Evolutionary conservation across 2,888 invertebrate species (phyloP), one percentile per base, ranked within the genome.

Genomic region (Camptogramma bilineatum): DNA sequence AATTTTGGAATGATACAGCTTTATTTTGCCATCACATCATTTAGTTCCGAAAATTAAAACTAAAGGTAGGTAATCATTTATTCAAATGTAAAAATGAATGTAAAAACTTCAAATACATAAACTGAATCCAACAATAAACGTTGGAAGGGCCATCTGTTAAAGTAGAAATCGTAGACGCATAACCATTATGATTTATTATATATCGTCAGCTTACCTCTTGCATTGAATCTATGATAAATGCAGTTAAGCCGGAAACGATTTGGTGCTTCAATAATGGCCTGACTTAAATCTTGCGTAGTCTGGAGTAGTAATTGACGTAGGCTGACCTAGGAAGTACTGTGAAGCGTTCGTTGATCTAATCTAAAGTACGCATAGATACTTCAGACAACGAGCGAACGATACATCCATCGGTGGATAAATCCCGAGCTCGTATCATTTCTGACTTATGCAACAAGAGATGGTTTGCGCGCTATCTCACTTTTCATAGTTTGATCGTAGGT

Each of bases 301-400:
- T 13, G 34, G 34, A 39, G 78, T 75, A 73, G 69, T 82, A 77
- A 81, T 79, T 75, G 80, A 77, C 75, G 73, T 76, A 77, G 74
- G 73, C 73, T 75, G 73, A 64, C 68, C 76, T 77, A 74, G 74
- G 73, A 79, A 79, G 72, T 65, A 70, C 70, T 44, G 46, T n/a
- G 8, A 48, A 16, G 67, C 31, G 31, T 48, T 21, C 70, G 68
- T 70, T 69, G 71, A 76, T 72, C 66, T 73, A 71, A 74, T 67
- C 62, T 59, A 47, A 39, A 64, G 34, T 16, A 44, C 31, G 31
- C 28, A 21, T 39, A 24, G 19, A 31, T 52, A 34, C 18, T 34
- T 18, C 31, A 28, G 28, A 16, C 13, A 18, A 34, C 34, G 34
- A 39, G 34, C 13, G 34, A 4, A 52, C 18, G 5, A 52, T 16